Base-by-base conservation (phyloP, 2,113 vertebrate genomes). In the Loxodonta africana region DNA sequence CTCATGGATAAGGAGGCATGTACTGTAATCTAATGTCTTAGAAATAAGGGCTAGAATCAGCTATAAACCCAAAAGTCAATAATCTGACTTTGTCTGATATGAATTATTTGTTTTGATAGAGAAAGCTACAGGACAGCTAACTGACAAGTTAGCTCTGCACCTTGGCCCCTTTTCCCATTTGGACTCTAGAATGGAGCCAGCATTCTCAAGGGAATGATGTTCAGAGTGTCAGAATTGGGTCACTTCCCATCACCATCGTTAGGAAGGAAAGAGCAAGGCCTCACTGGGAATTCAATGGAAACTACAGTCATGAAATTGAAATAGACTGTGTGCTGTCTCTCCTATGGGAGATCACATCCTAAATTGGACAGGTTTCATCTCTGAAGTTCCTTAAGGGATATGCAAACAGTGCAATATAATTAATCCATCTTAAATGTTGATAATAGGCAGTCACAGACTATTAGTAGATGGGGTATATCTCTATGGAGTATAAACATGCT, bases 161-260 rank as follows among this genome's bases (percentile, higher is more conserved):
- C 17, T 26, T 84, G 71, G 83, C 85, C 73, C 76, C 15, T 26
- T 94, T 90, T 97, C 51, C 41, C 76, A 82, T 82, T 37, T 53
- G 25, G 44, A 91, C 78, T 78, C 41, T 80, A 88, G 65, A 90
- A 23, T 57, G n/a, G 77, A 92, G 77, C 0, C 15, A 63, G 51
- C 20, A 23, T 90, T 85, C 96, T 92, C 94, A 69, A 88, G 90
- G 65, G 95, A 95, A 90, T 69, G 30, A 76, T 95, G 71, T 76
- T 97, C 84, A 96, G 62, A 85, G 82, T 74, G 90, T 96, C 51
- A 46, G 81, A 98, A 98, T 18, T 97, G 88, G 96, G 98, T 98
- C 97, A 96, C 81, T 84, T 90, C 91, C 91, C 81, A 84, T 83
- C 89, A 96, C 44, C 87, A 90, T 97, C 95, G 96, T 98, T 98